Conservation (phyloP, 2,888 invertebrate species). For the Melinaea marsaeus region DNA sequence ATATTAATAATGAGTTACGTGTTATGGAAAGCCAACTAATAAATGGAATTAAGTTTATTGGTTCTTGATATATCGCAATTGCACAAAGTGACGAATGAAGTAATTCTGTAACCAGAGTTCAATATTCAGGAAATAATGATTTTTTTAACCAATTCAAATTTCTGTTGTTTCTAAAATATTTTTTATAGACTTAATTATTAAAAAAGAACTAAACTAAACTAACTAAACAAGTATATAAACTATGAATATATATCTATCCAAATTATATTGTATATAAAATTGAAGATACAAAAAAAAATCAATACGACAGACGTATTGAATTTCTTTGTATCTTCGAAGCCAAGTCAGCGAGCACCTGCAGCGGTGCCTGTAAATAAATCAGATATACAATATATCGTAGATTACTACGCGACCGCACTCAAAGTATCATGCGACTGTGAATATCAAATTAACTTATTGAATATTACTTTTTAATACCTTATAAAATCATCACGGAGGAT, state of each 20-base stretch:
- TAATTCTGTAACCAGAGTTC: background rate
- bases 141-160: too few species aligned
- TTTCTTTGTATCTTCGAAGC: background rate
- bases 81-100: background rate
- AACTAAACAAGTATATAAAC: too few species aligned
- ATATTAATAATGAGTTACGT: background rate
- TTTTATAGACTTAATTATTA: too few species aligned
- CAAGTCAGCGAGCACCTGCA: conserved; percentile 3
- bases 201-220: too few species aligned
- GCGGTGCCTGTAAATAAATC: conserved; percentile 1
- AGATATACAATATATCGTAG: background rate
- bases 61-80: background rate
- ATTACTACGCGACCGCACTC: background rate
- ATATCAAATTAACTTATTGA: too few species aligned
- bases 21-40: background rate
- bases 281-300: background rate
- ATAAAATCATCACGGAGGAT: too few species aligned
- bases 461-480: too few species aligned
- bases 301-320: background rate
- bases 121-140: too few species aligned
- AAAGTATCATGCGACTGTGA: background rate
- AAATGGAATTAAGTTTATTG: background rate
- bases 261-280: background rate
- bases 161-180: too few species aligned
- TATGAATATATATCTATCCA: background rate